A percentile compares a stretch with the other conserved stretches of the same genome.
Evolutionary conservation across 2,888 invertebrate genomes (phyloP).

Genomic region (Cataglyphis livida): DNA sequence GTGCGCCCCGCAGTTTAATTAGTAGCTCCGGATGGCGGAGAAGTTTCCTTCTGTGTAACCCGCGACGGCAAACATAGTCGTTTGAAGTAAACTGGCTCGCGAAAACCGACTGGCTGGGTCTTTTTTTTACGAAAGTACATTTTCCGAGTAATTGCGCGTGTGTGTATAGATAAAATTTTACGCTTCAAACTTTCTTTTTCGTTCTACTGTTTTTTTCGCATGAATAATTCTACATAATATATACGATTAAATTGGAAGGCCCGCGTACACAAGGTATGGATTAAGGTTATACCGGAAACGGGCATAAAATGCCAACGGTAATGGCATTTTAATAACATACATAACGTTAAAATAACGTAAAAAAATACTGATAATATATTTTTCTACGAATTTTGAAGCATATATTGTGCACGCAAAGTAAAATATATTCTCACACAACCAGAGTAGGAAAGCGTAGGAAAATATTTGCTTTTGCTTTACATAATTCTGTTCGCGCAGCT

Average conservation of each 20-base stretch:
- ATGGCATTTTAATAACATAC: conserved; percentile 39
- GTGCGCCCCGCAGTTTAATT: conserved; percentile 46
- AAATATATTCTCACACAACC: conserved; percentile 8
- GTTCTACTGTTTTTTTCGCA: background rate
- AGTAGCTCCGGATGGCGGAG: conserved; percentile 41
- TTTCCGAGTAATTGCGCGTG: conserved; percentile 20
- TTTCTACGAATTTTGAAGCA: background rate
- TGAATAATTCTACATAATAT: conserved; percentile 23
- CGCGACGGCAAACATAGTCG: conserved; percentile 25
- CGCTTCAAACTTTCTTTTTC: conserved; percentile 8
- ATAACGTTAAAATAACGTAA: conserved; percentile 22
- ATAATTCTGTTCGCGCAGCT: background rate
- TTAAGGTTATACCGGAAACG: conserved; percentile 7
- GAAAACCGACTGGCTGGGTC: conserved; percentile 1
- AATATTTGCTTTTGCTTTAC: conserved; percentile 1
- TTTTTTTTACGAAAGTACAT: conserved; percentile 21
- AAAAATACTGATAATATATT: conserved; percentile 24
- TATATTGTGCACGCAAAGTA: background rate
- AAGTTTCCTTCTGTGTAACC: conserved; percentile 37
- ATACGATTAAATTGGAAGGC: background rate
- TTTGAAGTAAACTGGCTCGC: conserved; percentile 39
- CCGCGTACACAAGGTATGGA: conserved; percentile 12
- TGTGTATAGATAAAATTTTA: conserved; percentile 16
- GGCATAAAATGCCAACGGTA: conserved; percentile 20
- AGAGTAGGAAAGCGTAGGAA: background rate